phyloP scores from a whole-genome alignment of 2,113 vertebrate species.

The Aleadryas rufinucha region DNA sequence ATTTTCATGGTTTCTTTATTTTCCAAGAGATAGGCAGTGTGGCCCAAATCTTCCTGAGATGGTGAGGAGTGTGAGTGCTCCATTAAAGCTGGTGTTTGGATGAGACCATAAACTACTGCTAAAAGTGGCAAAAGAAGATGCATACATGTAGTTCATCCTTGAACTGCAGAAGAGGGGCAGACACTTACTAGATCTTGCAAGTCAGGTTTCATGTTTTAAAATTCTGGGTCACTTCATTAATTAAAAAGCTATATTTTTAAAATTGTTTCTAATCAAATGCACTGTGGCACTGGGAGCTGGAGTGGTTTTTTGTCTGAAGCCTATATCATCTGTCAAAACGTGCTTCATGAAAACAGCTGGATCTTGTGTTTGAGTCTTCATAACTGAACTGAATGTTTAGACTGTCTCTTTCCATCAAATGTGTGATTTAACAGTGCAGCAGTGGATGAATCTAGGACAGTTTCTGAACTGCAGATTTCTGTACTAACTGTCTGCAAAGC shows the following conservation, averaged over 20 bases:
- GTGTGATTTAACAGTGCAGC: constrained; percentile 41
- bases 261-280: not conserved
- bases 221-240: not conserved
- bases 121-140: not conserved
- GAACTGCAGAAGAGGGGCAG: not conserved
- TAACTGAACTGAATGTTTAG: not conserved
- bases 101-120: not conserved
- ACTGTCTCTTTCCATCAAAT: constrained; percentile 41
- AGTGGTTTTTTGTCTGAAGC: not conserved
- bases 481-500: not conserved
- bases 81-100: not conserved
- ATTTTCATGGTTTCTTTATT: not conserved
- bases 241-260: not conserved
- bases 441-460: constrained; percentile 19
- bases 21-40: not conserved
- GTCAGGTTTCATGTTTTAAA: not conserved
- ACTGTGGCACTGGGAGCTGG: not conserved
- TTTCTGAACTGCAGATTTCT: constrained; percentile 34
- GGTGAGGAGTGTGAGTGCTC: not conserved
- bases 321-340: not conserved
- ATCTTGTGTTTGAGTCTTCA: not conserved
- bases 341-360: constrained; percentile 9
- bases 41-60: not conserved
- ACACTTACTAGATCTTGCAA: not conserved
- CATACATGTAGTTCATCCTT: not conserved